Base-by-base conservation (phyloP, 2,888 invertebrate species). In the Tiliacea aurago region DNA sequence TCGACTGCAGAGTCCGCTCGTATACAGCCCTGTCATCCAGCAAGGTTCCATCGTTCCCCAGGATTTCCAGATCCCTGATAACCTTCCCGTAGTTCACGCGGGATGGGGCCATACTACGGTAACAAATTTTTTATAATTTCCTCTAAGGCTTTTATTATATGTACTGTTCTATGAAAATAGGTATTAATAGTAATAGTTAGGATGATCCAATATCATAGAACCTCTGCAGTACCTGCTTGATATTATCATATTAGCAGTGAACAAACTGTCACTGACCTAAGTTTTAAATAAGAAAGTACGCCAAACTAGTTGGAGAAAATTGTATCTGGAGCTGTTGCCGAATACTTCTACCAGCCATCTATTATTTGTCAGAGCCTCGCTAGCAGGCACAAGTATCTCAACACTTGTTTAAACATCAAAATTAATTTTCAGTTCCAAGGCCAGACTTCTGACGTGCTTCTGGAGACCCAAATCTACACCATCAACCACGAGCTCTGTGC, bases 21-120 rank as follows among this genome's bases (percentile, higher is more conserved):
- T 66, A 0, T 91, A 87, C 72, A 81, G 84, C 4, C 71, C 86
- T 0, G 86, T 76, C 0, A 73, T 93, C 2, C 88, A 90, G 74
- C 88, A 80, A 20, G 86, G 76, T 0, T 41, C 84, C 4, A 91
- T 94, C 23, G 53, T 87, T 0, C 1, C 78, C 4, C 88, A 84
- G 10, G 87, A 76, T 0, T 65, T 74, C 0, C 5, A 9, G 0
- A 49, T 92, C 0, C 91, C 91, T 0, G 90, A 89, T 58, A 83
- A 88, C 49, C 4, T 87, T 0, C 84, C 89, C 0, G 92, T 93
- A 0, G 80, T 86, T 0, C 89, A 90, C 43, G 92, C 90, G 23
- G 93, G 93, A 33, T 94, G 94, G 94, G 93, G 93, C 23, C 0
- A 59, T 79, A 89, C 86, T 61, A 7, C 81, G 72, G 93, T 93